phyloP scores from a whole-genome alignment of 2,888 invertebrate genomes.

The Apocheima hispidaria region DNA sequence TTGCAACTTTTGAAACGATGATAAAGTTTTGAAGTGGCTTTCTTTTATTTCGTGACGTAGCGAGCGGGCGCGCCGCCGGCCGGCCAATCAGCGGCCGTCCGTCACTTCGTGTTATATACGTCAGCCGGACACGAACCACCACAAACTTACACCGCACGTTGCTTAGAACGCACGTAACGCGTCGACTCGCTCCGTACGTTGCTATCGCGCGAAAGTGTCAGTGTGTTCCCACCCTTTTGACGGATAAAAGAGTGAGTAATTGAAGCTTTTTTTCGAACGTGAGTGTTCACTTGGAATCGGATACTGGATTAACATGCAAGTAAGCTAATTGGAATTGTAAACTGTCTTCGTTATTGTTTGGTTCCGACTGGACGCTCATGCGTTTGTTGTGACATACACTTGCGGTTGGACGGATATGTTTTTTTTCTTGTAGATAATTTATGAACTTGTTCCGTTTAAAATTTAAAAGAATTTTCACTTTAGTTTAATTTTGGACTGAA shows the following conservation, averaged over 20 bases:
- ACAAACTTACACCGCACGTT: conserved; percentile 68
- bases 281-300: conserved; percentile 54
- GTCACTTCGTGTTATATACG: conserved; percentile 70
- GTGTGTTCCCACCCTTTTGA: conserved; percentile 48
- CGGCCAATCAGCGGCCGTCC: conserved; percentile 62
- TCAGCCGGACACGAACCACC: conserved; percentile 59
- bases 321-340: conserved; percentile 45
- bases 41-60: conserved; percentile 68
- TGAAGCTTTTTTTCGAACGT: conserved; percentile 44
- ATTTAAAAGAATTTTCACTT: conserved; percentile 9
- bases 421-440: not conserved
- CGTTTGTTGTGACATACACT: conserved; percentile 25
- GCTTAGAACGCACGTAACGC: conserved; percentile 64
- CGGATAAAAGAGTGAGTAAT: conserved; percentile 70
- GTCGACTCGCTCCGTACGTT: conserved; percentile 37
- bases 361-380: conserved; percentile 55
- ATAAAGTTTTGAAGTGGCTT: conserved; percentile 65
- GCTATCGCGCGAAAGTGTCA: conserved; percentile 62
- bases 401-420: conserved; percentile 14
- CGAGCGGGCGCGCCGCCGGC: conserved; percentile 68
- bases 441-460: not conserved
- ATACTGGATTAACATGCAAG: conserved; percentile 55
- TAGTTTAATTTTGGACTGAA: not conserved
- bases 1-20: conserved; percentile 42
- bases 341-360: conserved; percentile 39